These are phyloP conservation scores for Pterocles burchelli DNA, from an alignment of 2,113 vertebrate species.

Conservation along the genomic window DNA sequence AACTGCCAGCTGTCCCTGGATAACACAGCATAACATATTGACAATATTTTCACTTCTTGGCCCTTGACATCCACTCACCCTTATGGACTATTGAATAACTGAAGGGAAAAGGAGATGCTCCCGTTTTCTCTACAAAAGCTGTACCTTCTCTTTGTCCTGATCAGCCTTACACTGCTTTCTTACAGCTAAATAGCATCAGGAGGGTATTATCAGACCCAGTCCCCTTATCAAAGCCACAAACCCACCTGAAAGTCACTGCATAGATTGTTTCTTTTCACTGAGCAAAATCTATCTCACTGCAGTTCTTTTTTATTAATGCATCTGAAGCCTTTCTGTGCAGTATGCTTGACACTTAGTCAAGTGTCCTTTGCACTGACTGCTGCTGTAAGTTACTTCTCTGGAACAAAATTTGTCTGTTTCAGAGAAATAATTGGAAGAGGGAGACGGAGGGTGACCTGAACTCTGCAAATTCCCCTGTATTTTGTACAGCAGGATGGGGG, in stretches of 20 bases:
- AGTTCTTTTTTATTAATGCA: neutral
- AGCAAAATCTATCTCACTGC: neutral
- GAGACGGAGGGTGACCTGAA: neutral
- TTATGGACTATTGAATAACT: neutral
- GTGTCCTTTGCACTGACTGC: conserved; percentile 32
- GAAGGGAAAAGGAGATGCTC: neutral
- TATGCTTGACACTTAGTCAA: neutral
- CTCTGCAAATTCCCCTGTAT: neutral
- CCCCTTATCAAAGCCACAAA: neutral
- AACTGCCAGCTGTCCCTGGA: neutral
- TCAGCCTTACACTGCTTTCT: neutral
- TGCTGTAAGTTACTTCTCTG: neutral
- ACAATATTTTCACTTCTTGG: neutral
- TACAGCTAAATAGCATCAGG: neutral
- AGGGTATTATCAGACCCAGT: neutral
- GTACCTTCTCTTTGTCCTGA: neutral
- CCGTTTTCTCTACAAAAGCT: neutral
- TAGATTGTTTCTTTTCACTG: neutral
- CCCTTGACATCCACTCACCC: neutral
- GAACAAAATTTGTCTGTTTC: neutral
- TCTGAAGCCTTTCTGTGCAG: neutral
- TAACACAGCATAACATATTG: neutral
- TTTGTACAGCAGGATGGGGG: neutral
- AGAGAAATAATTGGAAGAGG: neutral
- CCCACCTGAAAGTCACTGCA: neutral